Evolutionary conservation across 2,113 vertebrate species (phyloP).

Genomic region (Okapia johnstoni): DNA sequence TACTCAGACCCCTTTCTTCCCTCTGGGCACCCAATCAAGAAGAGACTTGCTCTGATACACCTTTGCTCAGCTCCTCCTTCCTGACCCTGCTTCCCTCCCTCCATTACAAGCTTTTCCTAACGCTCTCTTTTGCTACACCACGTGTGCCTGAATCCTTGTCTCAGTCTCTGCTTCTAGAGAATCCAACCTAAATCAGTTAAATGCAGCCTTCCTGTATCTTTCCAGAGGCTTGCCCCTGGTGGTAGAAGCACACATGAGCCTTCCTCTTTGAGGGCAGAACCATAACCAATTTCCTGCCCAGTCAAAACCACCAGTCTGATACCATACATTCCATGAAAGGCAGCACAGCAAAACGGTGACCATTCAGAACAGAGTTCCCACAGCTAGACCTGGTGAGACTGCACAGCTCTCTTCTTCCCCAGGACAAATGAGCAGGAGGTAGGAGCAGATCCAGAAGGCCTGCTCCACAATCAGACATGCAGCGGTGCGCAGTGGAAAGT

Average conservation of each 20-base stretch:
- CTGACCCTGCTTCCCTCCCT: neutral
- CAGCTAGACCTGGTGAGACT: neutral
- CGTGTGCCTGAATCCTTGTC: neutral
- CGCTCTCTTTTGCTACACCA: neutral
- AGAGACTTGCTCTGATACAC: too few species aligned
- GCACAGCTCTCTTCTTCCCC: neutral
- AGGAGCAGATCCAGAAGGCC: neutral
- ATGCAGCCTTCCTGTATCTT: neutral
- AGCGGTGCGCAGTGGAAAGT: accelerated
- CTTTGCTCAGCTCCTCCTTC: neutral
- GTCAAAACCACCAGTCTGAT: neutral
- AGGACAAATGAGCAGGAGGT: neutral
- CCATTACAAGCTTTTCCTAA: neutral
- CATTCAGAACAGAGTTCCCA: neutral
- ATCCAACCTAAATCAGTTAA: neutral
- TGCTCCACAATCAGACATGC: neutral
- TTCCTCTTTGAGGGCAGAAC: neutral
- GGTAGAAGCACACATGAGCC: neutral
- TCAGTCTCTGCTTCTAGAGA: neutral
- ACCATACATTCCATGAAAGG: neutral
- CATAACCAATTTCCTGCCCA: neutral
- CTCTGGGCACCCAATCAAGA: neutral
- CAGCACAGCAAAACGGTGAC: neutral
- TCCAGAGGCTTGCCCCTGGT: neutral
- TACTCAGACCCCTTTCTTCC: neutral